Conservation (phyloP, 2,113 vertebrate genomes). For the Pangasianodon hypophthalmus region DNA sequence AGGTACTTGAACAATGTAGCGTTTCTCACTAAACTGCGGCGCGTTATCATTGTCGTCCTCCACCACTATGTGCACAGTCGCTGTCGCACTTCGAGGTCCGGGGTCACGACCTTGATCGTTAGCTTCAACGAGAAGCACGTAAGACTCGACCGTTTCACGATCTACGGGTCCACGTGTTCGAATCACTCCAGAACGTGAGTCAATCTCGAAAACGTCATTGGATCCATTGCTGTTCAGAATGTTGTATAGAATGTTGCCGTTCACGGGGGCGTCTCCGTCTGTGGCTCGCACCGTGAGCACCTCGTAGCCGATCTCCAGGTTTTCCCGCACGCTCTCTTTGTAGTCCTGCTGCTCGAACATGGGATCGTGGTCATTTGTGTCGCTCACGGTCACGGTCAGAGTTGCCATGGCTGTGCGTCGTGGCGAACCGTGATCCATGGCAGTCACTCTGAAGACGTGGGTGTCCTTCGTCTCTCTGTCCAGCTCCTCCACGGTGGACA, state of each 20-base stretch:
- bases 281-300: slow-evolving; percentile 93
- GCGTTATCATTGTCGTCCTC: slow-evolving; percentile 95
- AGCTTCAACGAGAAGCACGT: slow-evolving; percentile 85
- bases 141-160: slow-evolving; percentile 84
- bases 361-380: slow-evolving; percentile 89
- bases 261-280: slow-evolving; percentile 84
- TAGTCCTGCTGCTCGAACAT: slow-evolving; percentile 92
- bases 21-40: slow-evolving; percentile 92
- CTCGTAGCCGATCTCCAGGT: slow-evolving; percentile 93
- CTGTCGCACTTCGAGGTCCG: slow-evolving; percentile 84
- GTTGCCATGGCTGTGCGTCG: slow-evolving; percentile 89
- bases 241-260: slow-evolving; percentile 90
- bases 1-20: slow-evolving; percentile 85
- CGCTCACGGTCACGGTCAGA: slow-evolving; percentile 84
- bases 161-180: slow-evolving; percentile 88
- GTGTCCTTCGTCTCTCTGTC: slow-evolving; percentile 93
- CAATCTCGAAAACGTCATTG: slow-evolving; percentile 87
- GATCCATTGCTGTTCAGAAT: slow-evolving; percentile 78
- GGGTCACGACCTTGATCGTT: slow-evolving; percentile 91
- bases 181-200: slow-evolving; percentile 88
- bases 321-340: slow-evolving; percentile 90
- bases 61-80: slow-evolving; percentile 83
- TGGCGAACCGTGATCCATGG: slow-evolving; percentile 80
- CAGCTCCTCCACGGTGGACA: slow-evolving; percentile 81
- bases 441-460: slow-evolving; percentile 89